A percentile compares a stretch with the other conserved stretches of the same genome.
Evolutionary conservation across 92 coral and sea anemone species (phyloP).

Genomic region (Heliopora coerulea): DNA sequence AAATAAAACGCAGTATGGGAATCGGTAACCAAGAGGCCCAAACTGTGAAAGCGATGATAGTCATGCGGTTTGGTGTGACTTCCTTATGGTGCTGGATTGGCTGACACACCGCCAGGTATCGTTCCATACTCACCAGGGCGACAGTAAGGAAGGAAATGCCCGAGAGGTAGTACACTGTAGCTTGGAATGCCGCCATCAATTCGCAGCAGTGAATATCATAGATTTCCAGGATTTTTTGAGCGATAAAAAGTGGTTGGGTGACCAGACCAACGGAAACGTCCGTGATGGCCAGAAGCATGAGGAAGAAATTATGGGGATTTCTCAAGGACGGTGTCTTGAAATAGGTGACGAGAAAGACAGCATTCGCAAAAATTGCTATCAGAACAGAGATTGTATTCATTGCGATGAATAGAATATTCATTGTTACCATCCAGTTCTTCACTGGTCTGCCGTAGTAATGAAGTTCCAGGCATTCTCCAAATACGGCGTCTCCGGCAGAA

Average conservation of each 20-base stretch:
- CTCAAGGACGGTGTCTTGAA: conserved; percentile 31
- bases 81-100: conserved; percentile 37
- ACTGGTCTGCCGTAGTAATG: conserved; percentile 20
- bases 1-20: conserved; percentile 28
- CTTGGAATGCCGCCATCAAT: conserved; percentile 23
- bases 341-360: conserved; percentile 31
- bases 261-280: conserved; percentile 43
- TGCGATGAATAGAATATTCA: conserved; percentile 22
- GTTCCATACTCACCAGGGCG: conserved; percentile 52
- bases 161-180: conserved; percentile 33
- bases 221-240: conserved; percentile 45
- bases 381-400: conserved; percentile 37
- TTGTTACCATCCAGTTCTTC: conserved; percentile 26
- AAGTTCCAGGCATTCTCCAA: conserved; percentile 25
- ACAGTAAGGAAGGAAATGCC: conserved; percentile 49
- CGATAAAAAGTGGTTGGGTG: conserved; percentile 42
- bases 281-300: conserved; percentile 41
- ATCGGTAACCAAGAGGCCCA: conserved; percentile 36
- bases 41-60: conserved; percentile 8
- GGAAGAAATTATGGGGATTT: conserved; percentile 29
- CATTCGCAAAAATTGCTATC: conserved; percentile 29
- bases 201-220: conserved; percentile 39
- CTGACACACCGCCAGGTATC: conserved; percentile 42
- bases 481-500: not conserved
- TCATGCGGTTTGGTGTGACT: conserved; percentile 45